Conservation (phyloP, 1,140 invertebrate species). For the Pseudomyrmex dendroicus region DNA sequence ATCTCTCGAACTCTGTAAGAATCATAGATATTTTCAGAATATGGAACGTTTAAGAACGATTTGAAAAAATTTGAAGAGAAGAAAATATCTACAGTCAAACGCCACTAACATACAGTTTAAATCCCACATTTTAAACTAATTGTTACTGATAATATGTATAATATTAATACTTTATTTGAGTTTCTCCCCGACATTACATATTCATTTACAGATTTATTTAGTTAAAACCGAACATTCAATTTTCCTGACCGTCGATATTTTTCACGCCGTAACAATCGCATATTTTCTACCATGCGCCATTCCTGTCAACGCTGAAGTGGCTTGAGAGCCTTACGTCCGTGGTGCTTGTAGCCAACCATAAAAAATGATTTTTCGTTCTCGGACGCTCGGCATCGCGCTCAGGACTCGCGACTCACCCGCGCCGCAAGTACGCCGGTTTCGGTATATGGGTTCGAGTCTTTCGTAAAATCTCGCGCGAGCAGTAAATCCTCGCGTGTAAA, state of each 20-base stretch:
- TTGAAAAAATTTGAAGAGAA: too few relatives aligned
- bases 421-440: slow-evolving; percentile 63
- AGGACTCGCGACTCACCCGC: slow-evolving; percentile 40
- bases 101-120: too few relatives aligned
- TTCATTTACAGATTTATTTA: too few relatives aligned
- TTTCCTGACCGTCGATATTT: background rate
- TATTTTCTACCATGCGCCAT: slow-evolving; percentile 13
- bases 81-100: too few relatives aligned
- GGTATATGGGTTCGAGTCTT: slow-evolving; percentile 68
- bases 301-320: slow-evolving; percentile 2
- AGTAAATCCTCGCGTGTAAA: slow-evolving; percentile 79
- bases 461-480: slow-evolving; percentile 74
- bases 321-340: background rate
- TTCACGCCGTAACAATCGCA: slow-evolving; percentile 7
- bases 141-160: too few relatives aligned
- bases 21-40: slow-evolving; percentile 11
- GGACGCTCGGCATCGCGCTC: slow-evolving; percentile 42
- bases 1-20: background rate
- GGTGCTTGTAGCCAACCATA: slow-evolving; percentile 26
- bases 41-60: too few relatives aligned
- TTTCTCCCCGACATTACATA: too few relatives aligned
- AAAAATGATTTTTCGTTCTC: slow-evolving; percentile 73
- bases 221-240: background rate
- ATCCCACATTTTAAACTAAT: too few relatives aligned
- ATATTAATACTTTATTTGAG: too few relatives aligned